Evolutionary conservation across 2,113 vertebrate genomes (phyloP).

Genomic region (Dromaius novaehollandiae): DNA sequence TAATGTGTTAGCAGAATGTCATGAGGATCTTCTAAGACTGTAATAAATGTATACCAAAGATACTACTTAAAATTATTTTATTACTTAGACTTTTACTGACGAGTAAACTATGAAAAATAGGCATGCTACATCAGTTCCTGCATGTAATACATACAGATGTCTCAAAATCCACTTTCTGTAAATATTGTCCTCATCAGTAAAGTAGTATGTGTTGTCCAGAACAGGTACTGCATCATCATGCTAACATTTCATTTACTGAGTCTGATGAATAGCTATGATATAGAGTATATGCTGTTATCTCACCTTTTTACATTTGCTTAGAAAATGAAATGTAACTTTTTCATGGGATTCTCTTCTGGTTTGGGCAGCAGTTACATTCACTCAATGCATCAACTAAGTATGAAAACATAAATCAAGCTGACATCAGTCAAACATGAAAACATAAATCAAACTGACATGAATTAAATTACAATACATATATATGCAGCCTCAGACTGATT

Average conservation of each 20-base stretch:
- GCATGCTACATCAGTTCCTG: neutral
- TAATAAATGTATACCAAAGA: neutral
- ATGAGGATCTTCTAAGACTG: neutral
- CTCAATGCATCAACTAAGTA: neutral
- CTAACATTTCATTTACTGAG: neutral
- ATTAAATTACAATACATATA: neutral
- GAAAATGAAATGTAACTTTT: neutral
- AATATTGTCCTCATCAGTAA: neutral
- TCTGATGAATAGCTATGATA: neutral
- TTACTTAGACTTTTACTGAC: neutral
- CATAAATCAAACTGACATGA: slow-evolving; percentile 1
- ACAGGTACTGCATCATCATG: neutral
- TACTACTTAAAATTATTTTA: neutral
- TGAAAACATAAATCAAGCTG: slow-evolving; percentile 4
- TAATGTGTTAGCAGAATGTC: accelerated
- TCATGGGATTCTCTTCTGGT: neutral
- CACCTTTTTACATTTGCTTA: neutral
- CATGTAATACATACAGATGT: accelerated
- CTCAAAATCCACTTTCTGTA: neutral
- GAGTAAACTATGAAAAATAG: neutral
- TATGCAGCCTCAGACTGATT: neutral
- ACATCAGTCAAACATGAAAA: neutral
- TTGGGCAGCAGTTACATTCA: neutral
- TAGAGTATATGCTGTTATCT: neutral
- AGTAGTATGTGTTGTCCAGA: neutral